Evolutionary conservation across 2,113 vertebrate species (phyloP), one percentile per base, ranked within the genome.

Genomic region (Rhinichthys klamathensis): DNA sequence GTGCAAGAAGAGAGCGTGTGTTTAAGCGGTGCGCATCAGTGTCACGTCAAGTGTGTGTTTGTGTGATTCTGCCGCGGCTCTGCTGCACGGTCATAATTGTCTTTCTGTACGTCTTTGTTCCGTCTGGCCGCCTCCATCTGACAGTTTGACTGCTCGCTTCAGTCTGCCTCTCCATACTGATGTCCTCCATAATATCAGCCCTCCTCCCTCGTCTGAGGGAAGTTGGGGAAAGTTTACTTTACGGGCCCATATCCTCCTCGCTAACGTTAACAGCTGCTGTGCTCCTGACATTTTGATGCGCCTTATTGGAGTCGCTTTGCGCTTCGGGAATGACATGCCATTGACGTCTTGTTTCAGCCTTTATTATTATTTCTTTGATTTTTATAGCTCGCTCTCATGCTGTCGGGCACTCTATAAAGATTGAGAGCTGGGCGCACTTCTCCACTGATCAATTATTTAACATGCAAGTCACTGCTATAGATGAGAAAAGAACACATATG

Each of bases 181-280:
- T 88, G 79, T 89, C 87, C 81, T 88, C 87, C 12, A 38, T 80
- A 82, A 75, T 85, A 77, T 88, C 74, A 82, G 78, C 86, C 86
- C 84, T 85, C 76, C 86, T 86, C 77, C 74, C 73, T 54, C 67
- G 72, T 86, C 67, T 88, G 41, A 84, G 87, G 82, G 87, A 88
- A 92, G 84, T 93, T 92, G 88, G 61, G 41, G 85, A 92, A 94
- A 94, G 91, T 94, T 95, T 91, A 92, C 92, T 94, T 94, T 92
- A 85, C 91, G 88, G 84, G 86, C 91, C 83, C 63, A 49, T 69
- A 88, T 88, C 80, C 88, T 75, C 69, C 60, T 46, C 38, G 15
- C 79, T 67, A 67, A 85, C 87, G 87, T 86, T 30, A 92, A 92
- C 92, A 92, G 92, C 91, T 93, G 93, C 87, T 93, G 90, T 90